Conservation (phyloP, 2,113 vertebrate genomes). For the Oryzias woworae region DNA sequence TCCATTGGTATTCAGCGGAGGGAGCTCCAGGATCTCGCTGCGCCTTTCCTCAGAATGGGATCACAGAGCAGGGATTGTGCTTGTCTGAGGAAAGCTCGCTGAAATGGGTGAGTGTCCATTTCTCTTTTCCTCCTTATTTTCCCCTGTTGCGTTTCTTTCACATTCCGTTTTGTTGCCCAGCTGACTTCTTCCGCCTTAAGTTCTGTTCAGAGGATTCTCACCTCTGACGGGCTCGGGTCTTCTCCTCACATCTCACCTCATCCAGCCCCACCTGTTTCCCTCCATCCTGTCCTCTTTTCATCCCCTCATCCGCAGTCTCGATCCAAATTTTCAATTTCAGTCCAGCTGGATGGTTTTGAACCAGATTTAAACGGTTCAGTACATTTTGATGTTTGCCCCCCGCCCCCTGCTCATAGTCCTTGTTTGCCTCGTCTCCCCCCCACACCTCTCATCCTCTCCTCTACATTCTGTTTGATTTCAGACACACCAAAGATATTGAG, state of each 20-base stretch:
- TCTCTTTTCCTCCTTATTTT: conserved; percentile 17
- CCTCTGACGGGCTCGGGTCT: conserved; percentile 32
- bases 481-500: conserved; percentile 33
- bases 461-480: conserved; percentile 59
- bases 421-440: conserved; percentile 11
- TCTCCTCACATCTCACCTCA: conserved; percentile 35
- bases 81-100: conserved; percentile 71
- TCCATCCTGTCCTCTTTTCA: conserved; percentile 20
- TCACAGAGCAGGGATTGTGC: conserved; percentile 84
- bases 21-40: conserved; percentile 75
- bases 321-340: conserved; percentile 26
- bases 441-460: conserved; percentile 41
- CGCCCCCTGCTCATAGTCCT: conserved; percentile 13
- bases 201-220: conserved; percentile 18
- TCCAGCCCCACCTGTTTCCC: conserved; percentile 66
- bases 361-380: conserved; percentile 50
- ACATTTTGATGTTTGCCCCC: conserved; percentile 44
- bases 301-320: conserved; percentile 23
- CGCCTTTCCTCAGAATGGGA: conserved; percentile 77
- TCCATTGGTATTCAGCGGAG: conserved; percentile 81
- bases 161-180: conserved; percentile 23
- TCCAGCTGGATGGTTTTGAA: conserved; percentile 61
- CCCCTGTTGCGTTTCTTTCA: conserved; percentile 29
- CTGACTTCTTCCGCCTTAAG: conserved; percentile 23
- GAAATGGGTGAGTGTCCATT: conserved; percentile 74